Base-by-base conservation (phyloP, 1,140 invertebrate species). In the Heterodera schachtii region DNA sequence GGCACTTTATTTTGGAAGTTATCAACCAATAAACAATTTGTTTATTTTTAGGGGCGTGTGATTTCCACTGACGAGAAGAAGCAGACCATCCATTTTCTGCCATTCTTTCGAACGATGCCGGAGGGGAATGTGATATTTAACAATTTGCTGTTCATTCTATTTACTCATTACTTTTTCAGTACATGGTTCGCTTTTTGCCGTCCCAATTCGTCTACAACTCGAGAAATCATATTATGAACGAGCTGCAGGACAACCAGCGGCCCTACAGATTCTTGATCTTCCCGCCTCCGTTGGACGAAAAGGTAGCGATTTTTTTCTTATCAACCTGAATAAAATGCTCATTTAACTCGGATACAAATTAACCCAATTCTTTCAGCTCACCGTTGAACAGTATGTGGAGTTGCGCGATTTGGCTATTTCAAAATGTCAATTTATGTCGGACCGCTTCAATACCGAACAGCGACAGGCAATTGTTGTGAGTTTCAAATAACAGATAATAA, bases 31-130 rank as follows among this genome's bases (percentile, higher is more conserved):
- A 52, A 52, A 52, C 49, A 13, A 7, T 78, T 78, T 8, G n/a
- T 11, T 11, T 9, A 8, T n/a, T 73, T 81, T 81, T 75, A 81
- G 80, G 75, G 80, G 16, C 21, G 49, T 43, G 64, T 79, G 43
- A 44, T 60, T 7, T 41, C 70, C 9, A 78, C 67, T 79, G 60
- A 81, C 64, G 46, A 79, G 49, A 21, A 7, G 16, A 19, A 16
- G 7, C 49, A n/a, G 21, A 81, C 9, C 43, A 44, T 81, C 9
- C 73, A 69, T 19, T 81, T 81, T 31, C 21, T 21, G 46, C 46
- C 75, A 66, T 41, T 73, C 49, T 2, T 41, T 16, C 76, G 57
- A 13, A 0, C 67, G 69, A 31, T 67, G 19, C 9, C 46, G 44
- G 57, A 67, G 5, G 3, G 44, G 19, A n/a, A 64, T 21, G 57